Evolutionary conservation across 2,888 invertebrate genomes (phyloP).

Genomic region (Mellilla xanthometata): DNA sequence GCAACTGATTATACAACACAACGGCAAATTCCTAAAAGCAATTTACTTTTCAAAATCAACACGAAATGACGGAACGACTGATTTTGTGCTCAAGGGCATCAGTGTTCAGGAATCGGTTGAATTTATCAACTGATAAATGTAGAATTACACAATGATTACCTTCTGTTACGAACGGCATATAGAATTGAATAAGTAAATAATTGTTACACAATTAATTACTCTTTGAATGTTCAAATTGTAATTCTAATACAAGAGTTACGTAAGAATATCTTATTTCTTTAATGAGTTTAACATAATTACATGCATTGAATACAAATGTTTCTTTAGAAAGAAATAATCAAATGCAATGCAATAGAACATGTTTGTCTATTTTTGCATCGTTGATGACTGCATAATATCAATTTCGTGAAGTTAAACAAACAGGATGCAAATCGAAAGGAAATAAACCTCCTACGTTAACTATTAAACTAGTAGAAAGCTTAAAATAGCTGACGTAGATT

Average conservation of each 20-base stretch:
- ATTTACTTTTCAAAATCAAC: constrained; percentile 17
- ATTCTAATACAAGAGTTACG: too few species aligned
- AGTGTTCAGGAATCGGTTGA: constrained; percentile 17
- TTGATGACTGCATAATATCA: background rate
- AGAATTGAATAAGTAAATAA: background rate
- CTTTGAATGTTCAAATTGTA: too few species aligned
- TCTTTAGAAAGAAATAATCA: too few species aligned
- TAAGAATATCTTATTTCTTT: too few species aligned
- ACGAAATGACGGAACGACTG: background rate
- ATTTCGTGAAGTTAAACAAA: constrained; percentile 3
- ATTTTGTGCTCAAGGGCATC: constrained; percentile 13
- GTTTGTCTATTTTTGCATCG: background rate
- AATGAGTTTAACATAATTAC: too few species aligned
- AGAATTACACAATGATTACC: constrained; percentile 21
- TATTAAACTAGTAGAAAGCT: background rate
- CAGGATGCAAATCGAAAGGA: constrained; percentile 1
- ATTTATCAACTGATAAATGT: constrained; percentile 19
- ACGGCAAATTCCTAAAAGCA: constrained; percentile 4
- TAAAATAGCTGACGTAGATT: background rate
- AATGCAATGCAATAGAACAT: background rate
- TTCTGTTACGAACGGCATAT: background rate
- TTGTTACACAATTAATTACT: background rate
- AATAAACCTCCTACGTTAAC: constrained; percentile 2
- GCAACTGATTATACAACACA: too few species aligned
- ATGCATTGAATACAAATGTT: too few species aligned